phyloP scores from a whole-genome alignment of 2,888 invertebrate genomes.

The Drosophila cognata region DNA sequence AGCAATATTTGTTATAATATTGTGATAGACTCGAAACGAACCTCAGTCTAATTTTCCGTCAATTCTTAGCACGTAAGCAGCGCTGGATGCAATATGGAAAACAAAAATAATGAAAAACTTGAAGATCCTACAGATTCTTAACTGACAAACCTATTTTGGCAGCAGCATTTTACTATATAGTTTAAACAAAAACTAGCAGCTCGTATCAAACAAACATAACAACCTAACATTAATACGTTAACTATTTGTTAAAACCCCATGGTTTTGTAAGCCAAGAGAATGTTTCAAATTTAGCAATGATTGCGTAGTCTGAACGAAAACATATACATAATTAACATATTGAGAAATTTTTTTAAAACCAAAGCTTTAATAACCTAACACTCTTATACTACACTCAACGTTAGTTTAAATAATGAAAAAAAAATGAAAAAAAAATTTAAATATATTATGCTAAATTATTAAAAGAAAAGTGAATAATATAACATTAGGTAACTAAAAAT shows the following conservation, averaged over 20 bases:
- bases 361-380: constrained; percentile 76
- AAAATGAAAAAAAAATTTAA: constrained; percentile 31
- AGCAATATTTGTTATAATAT: constrained; percentile 57
- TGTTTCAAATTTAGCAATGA: constrained; percentile 51
- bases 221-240: constrained; percentile 58
- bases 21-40: constrained; percentile 31
- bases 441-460: constrained; percentile 53
- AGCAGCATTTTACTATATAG: constrained; percentile 69
- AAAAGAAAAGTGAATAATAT: constrained; percentile 15
- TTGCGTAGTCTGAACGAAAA: constrained; percentile 73
- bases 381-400: constrained; percentile 66
- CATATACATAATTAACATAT: constrained; percentile 70
- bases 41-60: constrained; percentile 63
- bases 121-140: constrained; percentile 35
- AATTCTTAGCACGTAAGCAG: constrained; percentile 74
- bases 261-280: constrained; percentile 32
- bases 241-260: constrained; percentile 54
- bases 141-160: constrained; percentile 58
- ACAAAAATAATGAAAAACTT: background rate
- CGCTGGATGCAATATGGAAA: constrained; percentile 54
- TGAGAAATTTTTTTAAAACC: constrained; percentile 56
- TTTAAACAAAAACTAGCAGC: constrained; percentile 53
- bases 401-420: constrained; percentile 46
- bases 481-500: constrained; percentile 44
- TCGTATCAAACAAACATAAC: constrained; percentile 37